A percentile compares a stretch with the other conserved stretches of the same genome.
Conservation (phyloP, 2,888 invertebrate genomes). For the Philaethria dido region DNA sequence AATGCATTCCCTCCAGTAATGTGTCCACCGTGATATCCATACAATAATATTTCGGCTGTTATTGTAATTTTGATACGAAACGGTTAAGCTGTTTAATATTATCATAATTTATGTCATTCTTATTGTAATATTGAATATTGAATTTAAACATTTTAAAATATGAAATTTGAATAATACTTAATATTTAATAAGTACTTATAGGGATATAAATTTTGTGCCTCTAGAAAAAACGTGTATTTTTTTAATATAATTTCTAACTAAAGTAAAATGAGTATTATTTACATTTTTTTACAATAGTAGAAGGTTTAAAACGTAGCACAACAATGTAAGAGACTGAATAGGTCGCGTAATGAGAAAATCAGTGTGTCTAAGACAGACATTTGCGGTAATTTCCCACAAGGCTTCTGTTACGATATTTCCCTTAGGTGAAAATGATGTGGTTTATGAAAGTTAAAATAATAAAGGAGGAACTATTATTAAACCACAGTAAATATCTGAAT, state of each 20-base stretch:
- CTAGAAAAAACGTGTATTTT: too few species aligned
- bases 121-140: conserved; percentile 5
- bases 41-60: conserved; percentile 29
- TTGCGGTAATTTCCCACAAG: conserved; percentile 38
- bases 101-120: conserved; percentile 23
- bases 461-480: background rate
- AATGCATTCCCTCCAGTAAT: conserved; percentile 45
- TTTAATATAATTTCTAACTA: too few species aligned
- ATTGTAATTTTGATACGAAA: conserved; percentile 23
- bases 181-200: background rate
- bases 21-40: conserved; percentile 29
- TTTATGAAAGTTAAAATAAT: conserved; percentile 28
- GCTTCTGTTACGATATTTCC: conserved; percentile 30
- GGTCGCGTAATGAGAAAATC: background rate
- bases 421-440: conserved; percentile 32
- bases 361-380: conserved; percentile 13
- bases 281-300: too few species aligned
- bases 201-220: too few species aligned
- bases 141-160: background rate
- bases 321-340: background rate
- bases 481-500: background rate
- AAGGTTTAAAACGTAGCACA: background rate
- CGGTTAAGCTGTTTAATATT: conserved; percentile 15
- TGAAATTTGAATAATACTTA: background rate
- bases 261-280: too few species aligned